Conservation (phyloP, 2,113 vertebrate species). For the zebrafish (Danio rerio) region DNA sequence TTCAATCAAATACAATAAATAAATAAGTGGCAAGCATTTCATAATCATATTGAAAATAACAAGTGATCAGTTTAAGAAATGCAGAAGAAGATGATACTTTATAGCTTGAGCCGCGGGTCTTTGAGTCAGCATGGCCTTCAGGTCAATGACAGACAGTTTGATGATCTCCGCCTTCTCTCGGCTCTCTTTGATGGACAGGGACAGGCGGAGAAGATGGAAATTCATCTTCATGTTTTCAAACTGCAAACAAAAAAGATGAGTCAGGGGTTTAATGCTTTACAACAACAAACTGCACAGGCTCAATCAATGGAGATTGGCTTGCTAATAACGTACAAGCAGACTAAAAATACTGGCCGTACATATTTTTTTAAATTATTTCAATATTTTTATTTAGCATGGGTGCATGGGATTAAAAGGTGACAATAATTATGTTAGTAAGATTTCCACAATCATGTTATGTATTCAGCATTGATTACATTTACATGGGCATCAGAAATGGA, state of each 20-base stretch:
- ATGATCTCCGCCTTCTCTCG: conserved; percentile 84
- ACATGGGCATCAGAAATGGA: too few species aligned
- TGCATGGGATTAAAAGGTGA: too few species aligned
- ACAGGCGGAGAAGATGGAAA: conserved; percentile 87
- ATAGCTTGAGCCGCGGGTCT: conserved; percentile 93
- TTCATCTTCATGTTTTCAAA: conserved; percentile 93
- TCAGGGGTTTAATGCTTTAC: not conserved
- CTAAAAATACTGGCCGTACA: not conserved
- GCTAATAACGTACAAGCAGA: not conserved
- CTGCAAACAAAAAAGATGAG: conserved; percentile 72
- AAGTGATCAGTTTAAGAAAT: not conserved
- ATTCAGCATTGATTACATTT: too few species aligned
- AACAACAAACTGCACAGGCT: not conserved
- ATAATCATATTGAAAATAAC: not conserved
- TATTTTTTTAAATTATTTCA: too few species aligned
- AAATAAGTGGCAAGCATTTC: too few species aligned
- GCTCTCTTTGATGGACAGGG: conserved; percentile 84
- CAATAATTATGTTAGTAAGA: too few species aligned
- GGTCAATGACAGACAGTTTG: conserved; percentile 84
- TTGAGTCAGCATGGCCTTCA: conserved; percentile 85
- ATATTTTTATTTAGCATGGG: too few species aligned
- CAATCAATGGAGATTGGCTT: not conserved
- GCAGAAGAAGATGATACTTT: conserved; percentile 74
- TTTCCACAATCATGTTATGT: too few species aligned
- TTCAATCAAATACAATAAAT: too few species aligned